Evolutionary conservation across 2,113 vertebrate genomes (phyloP), one percentile per base, ranked within the genome.

Genomic region (Malurus melanocephalus): DNA sequence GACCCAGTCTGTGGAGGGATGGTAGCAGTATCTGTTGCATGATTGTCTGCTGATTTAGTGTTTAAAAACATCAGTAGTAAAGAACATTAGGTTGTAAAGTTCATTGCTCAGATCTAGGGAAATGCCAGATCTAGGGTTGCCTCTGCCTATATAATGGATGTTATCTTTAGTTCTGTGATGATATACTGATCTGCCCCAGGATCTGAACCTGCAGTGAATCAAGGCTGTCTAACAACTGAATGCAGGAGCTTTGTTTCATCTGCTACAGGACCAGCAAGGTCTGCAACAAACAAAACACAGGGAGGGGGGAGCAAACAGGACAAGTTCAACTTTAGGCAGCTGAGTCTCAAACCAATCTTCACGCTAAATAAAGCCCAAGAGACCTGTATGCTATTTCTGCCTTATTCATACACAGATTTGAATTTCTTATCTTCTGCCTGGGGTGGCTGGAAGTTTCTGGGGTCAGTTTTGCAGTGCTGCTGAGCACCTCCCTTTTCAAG

Each of bases 21-120:
- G n/a, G 64, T 5, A 0, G 30, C 83, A 80, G 18, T 71, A 91
- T 93, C 80, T 91, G 61, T 28, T 89, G 69, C 0, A 1, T 33
- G 65, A 90, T 56, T 10, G 0, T 56, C 73, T 78, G 53, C n/a
- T 94, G 77, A 94, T 80, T 90, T 68, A 88, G 18, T 64, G 51
- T 60, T 86, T 65, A 65, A 86, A 85, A 78, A 83, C 22, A 86
- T 46, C 72, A 78, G 53, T 11, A 80, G 40, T 56, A 53, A 78
- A 75, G 73, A 88, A 86, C 73, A 84, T 46, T 45, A 80, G 73
- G 90, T 64, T 88, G 66, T 30, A 49, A 80, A 92, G 92, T 86
- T 93, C 66, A 86, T 22, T 53, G 65, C 57, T 84, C 73, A 43
- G 55, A 88, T 68, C 66, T 7, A 65, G 71, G 51, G 76, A 88